These are phyloP conservation scores for Dasyornis broadbenti DNA, from an alignment of 2,113 vertebrate genomes.

Conservation along the genomic window DNA sequence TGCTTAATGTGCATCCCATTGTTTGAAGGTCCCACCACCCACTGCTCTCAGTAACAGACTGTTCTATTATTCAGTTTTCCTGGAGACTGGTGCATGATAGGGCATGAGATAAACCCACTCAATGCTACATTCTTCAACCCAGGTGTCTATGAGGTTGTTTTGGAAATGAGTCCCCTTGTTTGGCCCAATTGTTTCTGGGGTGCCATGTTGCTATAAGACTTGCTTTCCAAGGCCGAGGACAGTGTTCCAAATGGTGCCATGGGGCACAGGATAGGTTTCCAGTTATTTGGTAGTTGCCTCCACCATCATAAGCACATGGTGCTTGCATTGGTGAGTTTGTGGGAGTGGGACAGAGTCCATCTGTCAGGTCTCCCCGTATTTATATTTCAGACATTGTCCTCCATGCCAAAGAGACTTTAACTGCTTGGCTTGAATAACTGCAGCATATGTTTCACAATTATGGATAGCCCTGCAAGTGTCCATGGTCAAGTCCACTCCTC, in stretches of 20 bases:
- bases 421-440: neutral
- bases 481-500: neutral
- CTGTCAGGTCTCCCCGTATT: neutral
- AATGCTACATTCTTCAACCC: neutral
- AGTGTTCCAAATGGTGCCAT: neutral
- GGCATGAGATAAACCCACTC: neutral
- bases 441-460: neutral
- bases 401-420: neutral
- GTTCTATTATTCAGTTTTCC: neutral
- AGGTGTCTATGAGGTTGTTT: neutral
- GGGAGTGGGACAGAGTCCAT: neutral
- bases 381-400: neutral
- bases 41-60: neutral
- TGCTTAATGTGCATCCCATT: neutral
- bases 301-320: neutral
- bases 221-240: neutral
- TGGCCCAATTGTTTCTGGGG: neutral
- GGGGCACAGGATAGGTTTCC: accelerated
- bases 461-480: too few species aligned
- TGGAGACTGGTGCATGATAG: neutral
- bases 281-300: neutral
- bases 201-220: neutral
- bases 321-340: neutral
- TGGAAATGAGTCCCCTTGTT: neutral
- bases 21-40: neutral